A percentile compares a stretch with the other conserved stretches of the same genome.
Evolutionary conservation across 2,113 vertebrate genomes (phyloP).

Genomic region (Pitta sordida): DNA sequence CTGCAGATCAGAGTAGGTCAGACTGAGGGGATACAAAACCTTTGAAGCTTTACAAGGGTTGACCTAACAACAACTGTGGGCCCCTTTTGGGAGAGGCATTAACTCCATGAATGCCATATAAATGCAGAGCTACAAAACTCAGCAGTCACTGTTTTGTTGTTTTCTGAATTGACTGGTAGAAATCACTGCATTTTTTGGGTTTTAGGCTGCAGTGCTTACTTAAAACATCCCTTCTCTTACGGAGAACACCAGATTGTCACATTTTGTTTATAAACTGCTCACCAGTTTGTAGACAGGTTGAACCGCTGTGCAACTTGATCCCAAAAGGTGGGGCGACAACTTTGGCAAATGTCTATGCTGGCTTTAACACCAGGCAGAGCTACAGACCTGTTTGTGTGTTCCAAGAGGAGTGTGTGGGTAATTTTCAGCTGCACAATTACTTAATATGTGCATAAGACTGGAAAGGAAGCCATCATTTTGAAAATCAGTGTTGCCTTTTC

Average conservation of each 20-base stretch:
- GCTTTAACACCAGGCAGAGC: not conserved
- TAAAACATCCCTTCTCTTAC: not conserved
- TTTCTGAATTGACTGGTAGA: not conserved
- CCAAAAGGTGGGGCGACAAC: constrained; percentile 21
- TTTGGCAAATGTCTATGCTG: constrained; percentile 3
- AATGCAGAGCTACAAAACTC: constrained; percentile 19
- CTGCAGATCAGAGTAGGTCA: constrained; percentile 77
- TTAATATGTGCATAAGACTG: constrained; percentile 44
- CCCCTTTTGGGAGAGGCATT: constrained; percentile 74
- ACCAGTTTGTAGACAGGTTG: not conserved
- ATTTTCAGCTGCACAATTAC: constrained; percentile 50
- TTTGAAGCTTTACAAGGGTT: constrained; percentile 91
- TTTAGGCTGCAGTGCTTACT: not conserved
- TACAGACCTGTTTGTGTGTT: constrained; percentile 17
- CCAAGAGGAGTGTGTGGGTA: constrained; percentile 35
- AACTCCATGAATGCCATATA: constrained; percentile 69
- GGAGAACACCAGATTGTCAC: not conserved
- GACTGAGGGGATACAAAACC: constrained; percentile 72
- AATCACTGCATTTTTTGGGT: not conserved
- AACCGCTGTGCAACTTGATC: constrained; percentile 16
- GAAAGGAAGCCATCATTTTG: constrained; percentile 44
- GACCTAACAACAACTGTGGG: constrained; percentile 83
- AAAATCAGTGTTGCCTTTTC: constrained; percentile 29
- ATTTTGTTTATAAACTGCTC: constrained; percentile 13
- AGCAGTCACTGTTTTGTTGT: not conserved